Conservation (phyloP, 1,140 invertebrate genomes). For the Caenorhabditis tropicalis region DNA sequence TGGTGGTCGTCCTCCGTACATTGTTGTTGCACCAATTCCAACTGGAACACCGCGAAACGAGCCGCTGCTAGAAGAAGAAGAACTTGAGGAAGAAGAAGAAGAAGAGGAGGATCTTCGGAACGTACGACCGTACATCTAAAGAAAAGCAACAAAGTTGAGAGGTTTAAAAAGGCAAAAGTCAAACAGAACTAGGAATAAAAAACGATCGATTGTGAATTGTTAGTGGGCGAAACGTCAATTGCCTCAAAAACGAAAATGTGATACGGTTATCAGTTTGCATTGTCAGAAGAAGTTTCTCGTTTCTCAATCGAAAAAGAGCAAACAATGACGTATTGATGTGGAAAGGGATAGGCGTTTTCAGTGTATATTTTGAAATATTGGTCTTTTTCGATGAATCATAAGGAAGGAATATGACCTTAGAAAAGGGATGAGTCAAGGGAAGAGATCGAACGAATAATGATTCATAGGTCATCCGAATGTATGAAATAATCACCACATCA, state of each 20-base stretch:
- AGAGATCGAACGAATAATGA: neutral
- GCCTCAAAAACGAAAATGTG: neutral
- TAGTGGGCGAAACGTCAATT: neutral
- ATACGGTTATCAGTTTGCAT: constrained; percentile 42
- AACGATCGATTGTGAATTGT: constrained; percentile 23
- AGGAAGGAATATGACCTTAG: neutral
- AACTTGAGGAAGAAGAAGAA: constrained; percentile 36
- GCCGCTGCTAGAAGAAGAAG: constrained; percentile 21
- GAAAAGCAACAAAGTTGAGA: constrained; percentile 20
- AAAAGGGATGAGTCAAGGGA: neutral
- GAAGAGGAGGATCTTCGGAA: constrained; percentile 3
- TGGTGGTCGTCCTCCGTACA: neutral
- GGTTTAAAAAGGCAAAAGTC: constrained; percentile 25
- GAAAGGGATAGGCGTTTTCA: neutral
- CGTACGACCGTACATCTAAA: constrained; percentile 33
- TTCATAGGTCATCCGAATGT: too few relatives aligned
- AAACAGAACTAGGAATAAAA: constrained; percentile 1
- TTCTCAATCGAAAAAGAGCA: constrained; percentile 18
- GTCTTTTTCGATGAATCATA: neutral
- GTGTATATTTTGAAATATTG: constrained; percentile 16
- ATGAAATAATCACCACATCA: too few relatives aligned
- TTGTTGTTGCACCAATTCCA: neutral
- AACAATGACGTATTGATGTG: constrained; percentile 12
- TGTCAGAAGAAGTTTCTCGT: constrained; percentile 36
- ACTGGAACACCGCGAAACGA: neutral